Evolutionary conservation across 2,888 invertebrate species (phyloP).

Genomic region (Epistrophe grossulariae): DNA sequence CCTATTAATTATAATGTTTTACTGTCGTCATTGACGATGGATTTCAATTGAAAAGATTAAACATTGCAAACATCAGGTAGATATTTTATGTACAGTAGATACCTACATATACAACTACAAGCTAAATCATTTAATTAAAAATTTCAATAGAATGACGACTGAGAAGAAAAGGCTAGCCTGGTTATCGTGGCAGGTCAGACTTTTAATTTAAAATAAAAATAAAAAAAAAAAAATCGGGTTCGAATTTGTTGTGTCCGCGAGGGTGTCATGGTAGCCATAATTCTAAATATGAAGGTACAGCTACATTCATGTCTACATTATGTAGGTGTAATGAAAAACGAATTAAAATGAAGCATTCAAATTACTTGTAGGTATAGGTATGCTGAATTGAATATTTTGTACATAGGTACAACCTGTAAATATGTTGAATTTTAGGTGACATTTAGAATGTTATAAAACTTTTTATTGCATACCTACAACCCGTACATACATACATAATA

Average conservation of each 20-base stretch:
- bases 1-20: neutral
- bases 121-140: conserved; percentile 16
- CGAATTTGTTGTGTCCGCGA: neutral
- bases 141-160: conserved; percentile 20
- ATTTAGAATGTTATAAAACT: too few species aligned
- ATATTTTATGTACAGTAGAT: neutral
- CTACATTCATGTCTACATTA: neutral
- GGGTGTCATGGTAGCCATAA: neutral
- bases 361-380: too few species aligned
- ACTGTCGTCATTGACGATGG: conserved; percentile 8
- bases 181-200: neutral
- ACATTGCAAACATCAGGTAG: conserved; percentile 1
- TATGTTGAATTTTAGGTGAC: too few species aligned
- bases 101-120: neutral
- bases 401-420: neutral
- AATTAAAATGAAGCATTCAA: neutral
- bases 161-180: neutral
- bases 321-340: neutral
- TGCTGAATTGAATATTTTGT: too few species aligned
- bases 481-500: too few species aligned
- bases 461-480: too few species aligned
- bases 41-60: conserved; percentile 14
- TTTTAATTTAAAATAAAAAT: neutral
- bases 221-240: neutral
- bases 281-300: too few species aligned